These are phyloP conservation scores for Aricia artaxerxes DNA, from an alignment of 2,888 invertebrate genomes.

Conservation along the genomic window DNA sequence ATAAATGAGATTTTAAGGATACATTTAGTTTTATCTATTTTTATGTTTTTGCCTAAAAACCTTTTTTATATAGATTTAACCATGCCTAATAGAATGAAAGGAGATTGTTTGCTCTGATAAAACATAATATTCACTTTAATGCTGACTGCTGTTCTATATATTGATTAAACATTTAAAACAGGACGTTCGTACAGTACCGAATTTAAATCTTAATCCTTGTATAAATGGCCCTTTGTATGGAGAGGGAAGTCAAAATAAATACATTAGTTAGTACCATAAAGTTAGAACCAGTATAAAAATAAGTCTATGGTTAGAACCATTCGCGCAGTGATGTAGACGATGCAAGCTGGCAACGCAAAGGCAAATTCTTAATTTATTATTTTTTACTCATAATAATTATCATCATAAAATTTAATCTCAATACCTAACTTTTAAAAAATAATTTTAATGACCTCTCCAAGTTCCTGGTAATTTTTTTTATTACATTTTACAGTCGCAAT, in stretches of 20 bases:
- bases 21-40: background rate
- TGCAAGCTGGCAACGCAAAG: too few species aligned
- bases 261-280: too few species aligned
- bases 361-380: too few species aligned
- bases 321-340: too few species aligned
- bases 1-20: slow-evolving; percentile 61
- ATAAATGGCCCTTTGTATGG: background rate
- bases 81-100: background rate
- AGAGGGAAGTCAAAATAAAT: background rate
- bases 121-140: background rate
- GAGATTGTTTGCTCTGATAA: background rate
- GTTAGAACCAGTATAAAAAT: too few species aligned
- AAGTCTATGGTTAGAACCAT: too few species aligned
- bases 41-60: background rate
- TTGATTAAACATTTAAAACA: too few species aligned
- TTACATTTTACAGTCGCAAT: background rate
- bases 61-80: background rate
- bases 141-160: too few species aligned
- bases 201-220: background rate
- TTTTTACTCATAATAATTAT: background rate
- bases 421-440: background rate
- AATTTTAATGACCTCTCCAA: background rate
- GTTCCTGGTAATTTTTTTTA: background rate
- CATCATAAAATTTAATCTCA: background rate
- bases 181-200: too few species aligned